These are phyloP conservation scores for Aspidapion aeneum DNA, from an alignment of 2,888 invertebrate genomes.

Conservation along the genomic window DNA sequence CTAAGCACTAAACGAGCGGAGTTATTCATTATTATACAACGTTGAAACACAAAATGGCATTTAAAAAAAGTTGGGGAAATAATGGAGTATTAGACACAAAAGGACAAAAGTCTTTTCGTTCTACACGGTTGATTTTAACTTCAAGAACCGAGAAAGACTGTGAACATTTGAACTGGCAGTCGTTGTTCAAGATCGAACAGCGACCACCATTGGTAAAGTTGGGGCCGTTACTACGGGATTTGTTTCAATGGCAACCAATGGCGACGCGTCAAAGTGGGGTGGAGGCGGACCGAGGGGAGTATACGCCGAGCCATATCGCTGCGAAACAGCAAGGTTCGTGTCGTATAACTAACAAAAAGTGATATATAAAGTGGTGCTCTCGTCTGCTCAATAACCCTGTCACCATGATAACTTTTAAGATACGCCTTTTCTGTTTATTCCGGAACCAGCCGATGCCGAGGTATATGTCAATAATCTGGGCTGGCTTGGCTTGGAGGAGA, in stretches of 20 bases:
- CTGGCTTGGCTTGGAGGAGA: neutral
- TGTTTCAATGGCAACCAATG: constrained; percentile 42
- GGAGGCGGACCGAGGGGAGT: constrained; percentile 19
- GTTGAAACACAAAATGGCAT: too few relatives aligned
- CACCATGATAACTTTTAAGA: constrained; percentile 35
- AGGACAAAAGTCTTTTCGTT: constrained; percentile 22
- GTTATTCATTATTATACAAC: too few relatives aligned
- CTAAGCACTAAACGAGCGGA: too few relatives aligned
- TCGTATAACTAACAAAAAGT: constrained; percentile 47
- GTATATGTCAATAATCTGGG: constrained; percentile 27
- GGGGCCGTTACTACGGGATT: constrained; percentile 47
- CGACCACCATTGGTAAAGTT: constrained; percentile 41
- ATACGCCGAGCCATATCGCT: constrained; percentile 37
- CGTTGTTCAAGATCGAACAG: constrained; percentile 22
- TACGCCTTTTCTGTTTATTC: constrained; percentile 36
- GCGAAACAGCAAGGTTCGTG: constrained; percentile 40
- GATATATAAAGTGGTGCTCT: constrained; percentile 48
- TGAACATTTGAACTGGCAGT: constrained; percentile 27
- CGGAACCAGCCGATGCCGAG: constrained; percentile 25
- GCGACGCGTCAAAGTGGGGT: constrained; percentile 28
- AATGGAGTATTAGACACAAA: neutral
- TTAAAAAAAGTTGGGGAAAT: neutral
- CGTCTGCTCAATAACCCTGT: constrained; percentile 33
- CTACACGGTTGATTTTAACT: constrained; percentile 31
- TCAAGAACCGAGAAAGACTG: constrained; percentile 39